These are phyloP conservation scores for Solenopsis fugax DNA, from an alignment of 1,140 invertebrate species.

Conservation along the genomic window DNA sequence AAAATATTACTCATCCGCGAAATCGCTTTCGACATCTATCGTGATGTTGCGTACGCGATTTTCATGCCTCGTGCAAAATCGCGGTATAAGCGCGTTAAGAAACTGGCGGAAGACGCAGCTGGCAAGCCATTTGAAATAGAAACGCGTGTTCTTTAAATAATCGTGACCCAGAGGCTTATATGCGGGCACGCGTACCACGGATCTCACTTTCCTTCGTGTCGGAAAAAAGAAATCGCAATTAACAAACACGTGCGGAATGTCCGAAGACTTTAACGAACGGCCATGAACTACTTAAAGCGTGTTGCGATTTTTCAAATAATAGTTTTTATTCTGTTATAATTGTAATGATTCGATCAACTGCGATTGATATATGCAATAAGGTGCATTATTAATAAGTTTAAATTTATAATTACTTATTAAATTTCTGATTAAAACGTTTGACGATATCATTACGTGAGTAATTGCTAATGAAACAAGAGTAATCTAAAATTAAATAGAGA, in stretches of 20 bases:
- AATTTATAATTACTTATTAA: background rate
- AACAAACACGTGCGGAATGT: constrained; percentile 22
- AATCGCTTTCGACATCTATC: background rate
- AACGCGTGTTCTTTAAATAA: constrained; percentile 85
- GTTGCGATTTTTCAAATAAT: background rate
- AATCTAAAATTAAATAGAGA: background rate
- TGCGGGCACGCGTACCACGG: constrained; percentile 62
- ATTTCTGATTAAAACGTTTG: background rate
- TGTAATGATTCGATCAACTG: background rate
- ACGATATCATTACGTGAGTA: background rate
- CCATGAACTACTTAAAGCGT: constrained; percentile 17
- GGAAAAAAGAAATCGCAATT: constrained; percentile 63
- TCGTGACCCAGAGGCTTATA: constrained; percentile 85
- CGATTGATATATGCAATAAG: background rate
- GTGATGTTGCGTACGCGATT: constrained; percentile 29
- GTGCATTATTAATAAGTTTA: background rate
- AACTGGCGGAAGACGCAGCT: constrained; percentile 83
- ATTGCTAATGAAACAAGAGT: background rate
- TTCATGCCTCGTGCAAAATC: constrained; percentile 57
- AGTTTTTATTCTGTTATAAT: background rate
- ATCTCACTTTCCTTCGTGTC: constrained; percentile 62
- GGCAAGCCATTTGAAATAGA: constrained; percentile 85
- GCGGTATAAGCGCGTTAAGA: constrained; percentile 76
- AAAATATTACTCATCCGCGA: background rate
- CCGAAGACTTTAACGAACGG: constrained; percentile 28